Percentiles rank a stretch among this genome's conserved stretches.
Evolutionary conservation across 64 coral and sea anemone species (phyloP).

Genomic region (Porites lutea): DNA sequence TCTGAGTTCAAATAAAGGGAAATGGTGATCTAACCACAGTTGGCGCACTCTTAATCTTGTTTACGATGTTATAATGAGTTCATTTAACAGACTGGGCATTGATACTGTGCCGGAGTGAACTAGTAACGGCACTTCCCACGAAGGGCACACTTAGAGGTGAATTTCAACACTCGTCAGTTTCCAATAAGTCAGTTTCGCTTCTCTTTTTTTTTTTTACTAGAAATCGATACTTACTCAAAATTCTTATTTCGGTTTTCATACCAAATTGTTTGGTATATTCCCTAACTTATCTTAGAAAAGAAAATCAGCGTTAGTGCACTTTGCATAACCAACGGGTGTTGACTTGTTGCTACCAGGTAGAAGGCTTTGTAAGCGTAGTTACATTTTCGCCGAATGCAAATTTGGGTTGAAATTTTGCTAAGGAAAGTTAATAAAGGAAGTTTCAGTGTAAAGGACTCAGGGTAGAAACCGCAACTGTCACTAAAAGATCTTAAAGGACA

Average conservation of each 20-base stretch:
- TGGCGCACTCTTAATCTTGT: constrained; percentile 18
- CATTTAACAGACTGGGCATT: background rate
- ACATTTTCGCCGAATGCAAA: background rate
- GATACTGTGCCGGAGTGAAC: background rate
- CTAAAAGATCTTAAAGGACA: constrained; percentile 12
- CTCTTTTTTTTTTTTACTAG: background rate
- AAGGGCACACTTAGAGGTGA: background rate
- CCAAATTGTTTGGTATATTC: background rate
- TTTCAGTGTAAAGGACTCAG: background rate
- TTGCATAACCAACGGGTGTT: background rate
- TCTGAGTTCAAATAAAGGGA: background rate
- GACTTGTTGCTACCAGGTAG: constrained; percentile 4
- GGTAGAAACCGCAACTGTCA: background rate
- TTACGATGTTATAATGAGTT: constrained; percentile 34
- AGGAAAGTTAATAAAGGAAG: background rate
- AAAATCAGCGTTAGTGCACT: background rate
- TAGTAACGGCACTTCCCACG: constrained; percentile 1
- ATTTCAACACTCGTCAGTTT: background rate
- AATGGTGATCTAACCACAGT: background rate
- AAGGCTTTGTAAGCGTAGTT: constrained; percentile 20
- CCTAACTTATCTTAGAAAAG: background rate
- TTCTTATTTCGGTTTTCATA: background rate
- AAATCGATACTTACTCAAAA: background rate
- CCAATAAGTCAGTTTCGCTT: background rate
- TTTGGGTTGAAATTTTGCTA: background rate